Percentiles rank a stretch among this genome's conserved stretches.
These are phyloP conservation scores for Euleptes europaea DNA, from an alignment of 2,113 vertebrate species.

Conservation along the genomic window DNA sequence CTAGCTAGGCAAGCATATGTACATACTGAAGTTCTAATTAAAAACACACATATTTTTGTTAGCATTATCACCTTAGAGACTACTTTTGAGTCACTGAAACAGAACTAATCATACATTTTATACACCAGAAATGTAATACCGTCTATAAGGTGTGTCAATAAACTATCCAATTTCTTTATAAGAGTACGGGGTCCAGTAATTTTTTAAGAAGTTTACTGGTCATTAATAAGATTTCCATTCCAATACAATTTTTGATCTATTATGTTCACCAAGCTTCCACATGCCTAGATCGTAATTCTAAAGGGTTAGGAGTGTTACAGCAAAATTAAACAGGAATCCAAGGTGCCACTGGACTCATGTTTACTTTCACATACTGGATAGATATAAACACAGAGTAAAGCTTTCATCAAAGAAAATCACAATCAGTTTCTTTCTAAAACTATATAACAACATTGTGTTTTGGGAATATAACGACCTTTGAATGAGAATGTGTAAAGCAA, in stretches of 20 bases:
- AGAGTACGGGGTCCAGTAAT: background rate
- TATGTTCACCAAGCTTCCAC: background rate
- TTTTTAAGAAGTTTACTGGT: background rate
- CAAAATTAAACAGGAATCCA: too few species aligned
- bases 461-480: background rate
- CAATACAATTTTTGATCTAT: background rate
- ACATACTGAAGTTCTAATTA: background rate
- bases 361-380: too few species aligned
- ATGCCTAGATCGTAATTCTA: background rate
- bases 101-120: background rate
- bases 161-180: background rate
- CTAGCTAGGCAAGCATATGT: background rate
- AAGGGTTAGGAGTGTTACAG: too few species aligned
- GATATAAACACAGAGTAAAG: background rate
- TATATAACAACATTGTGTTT: background rate
- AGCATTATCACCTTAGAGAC: background rate
- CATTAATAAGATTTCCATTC: background rate
- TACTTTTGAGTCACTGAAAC: background rate
- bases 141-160: background rate
- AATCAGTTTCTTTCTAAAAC: background rate
- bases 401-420: background rate
- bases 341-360: too few species aligned
- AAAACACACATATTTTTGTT: background rate
- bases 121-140: background rate
- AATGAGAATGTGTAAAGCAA: background rate